A percentile compares a stretch with the other conserved stretches of the same genome.
phyloP scores from a whole-genome alignment of 1,140 invertebrate species.

The Capitella teleta region DNA sequence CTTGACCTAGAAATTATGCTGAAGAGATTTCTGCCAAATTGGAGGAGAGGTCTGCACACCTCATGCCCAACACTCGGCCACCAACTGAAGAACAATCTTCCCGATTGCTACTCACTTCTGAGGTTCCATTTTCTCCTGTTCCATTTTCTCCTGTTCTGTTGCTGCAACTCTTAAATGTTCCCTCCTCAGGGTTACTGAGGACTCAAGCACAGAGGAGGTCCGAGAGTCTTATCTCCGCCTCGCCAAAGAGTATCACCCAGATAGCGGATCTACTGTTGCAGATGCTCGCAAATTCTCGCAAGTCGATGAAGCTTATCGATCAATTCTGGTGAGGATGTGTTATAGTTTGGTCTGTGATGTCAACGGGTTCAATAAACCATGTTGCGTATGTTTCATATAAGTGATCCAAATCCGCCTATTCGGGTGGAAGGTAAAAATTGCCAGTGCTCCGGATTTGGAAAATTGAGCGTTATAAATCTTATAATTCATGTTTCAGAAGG shows the following conservation, averaged over 20 bases:
- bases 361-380: background rate
- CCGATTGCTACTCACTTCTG: too few species aligned
- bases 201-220: slow-evolving; percentile 59
- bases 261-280: slow-evolving; percentile 56
- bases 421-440: background rate
- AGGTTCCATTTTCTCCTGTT: too few species aligned
- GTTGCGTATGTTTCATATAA: background rate
- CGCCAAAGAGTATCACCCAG: slow-evolving; percentile 71
- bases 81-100: too few species aligned
- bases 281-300: slow-evolving; percentile 59
- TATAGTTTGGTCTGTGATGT: background rate
- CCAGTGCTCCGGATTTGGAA: too few species aligned
- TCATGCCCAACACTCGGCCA: too few species aligned
- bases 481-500: too few species aligned
- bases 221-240: slow-evolving; percentile 59
- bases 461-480: background rate
- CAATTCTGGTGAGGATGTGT: slow-evolving; percentile 28
- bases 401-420: background rate
- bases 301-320: slow-evolving; percentile 49
- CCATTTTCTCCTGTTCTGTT: too few species aligned
- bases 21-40: too few species aligned
- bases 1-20: too few species aligned
- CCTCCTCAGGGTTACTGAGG: slow-evolving; percentile 55
- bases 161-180: too few species aligned
- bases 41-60: too few species aligned